A percentile compares a stretch with the other conserved stretches of the same genome.
These are phyloP conservation scores for Dendrolimus kikuchii DNA, from an alignment of 1,140 invertebrate genomes.

Conservation along the genomic window DNA sequence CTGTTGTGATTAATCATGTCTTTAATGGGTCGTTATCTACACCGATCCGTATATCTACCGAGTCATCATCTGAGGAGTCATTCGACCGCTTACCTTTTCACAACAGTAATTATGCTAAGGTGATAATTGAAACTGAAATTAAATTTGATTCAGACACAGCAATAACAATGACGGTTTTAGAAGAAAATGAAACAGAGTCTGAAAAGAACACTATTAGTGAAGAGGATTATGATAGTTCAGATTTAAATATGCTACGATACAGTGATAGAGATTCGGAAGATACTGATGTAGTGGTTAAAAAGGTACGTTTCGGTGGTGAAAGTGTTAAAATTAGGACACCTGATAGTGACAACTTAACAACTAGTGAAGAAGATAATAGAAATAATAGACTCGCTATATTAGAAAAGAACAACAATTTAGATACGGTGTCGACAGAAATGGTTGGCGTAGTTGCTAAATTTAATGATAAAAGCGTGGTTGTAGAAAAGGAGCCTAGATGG, in stretches of 20 bases:
- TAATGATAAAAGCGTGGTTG: conserved; percentile 46
- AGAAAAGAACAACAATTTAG: conserved; percentile 28
- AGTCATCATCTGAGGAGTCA: conserved; percentile 61
- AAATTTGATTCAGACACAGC: conserved; percentile 83
- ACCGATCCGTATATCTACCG: conserved; percentile 42
- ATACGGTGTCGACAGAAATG: conserved; percentile 26
- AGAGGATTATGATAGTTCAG: conserved; percentile 63
- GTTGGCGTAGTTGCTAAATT: conserved; percentile 45
- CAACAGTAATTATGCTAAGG: conserved; percentile 69
- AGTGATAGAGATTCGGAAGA: conserved; percentile 74
- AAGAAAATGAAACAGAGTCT: conserved; percentile 74
- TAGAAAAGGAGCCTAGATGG: conserved; percentile 26
- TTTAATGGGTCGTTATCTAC: conserved; percentile 36
- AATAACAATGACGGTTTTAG: conserved; percentile 85
- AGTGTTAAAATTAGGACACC: conserved; percentile 87
- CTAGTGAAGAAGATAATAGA: conserved; percentile 65
- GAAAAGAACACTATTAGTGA: conserved; percentile 62
- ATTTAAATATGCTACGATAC: conserved; percentile 70
- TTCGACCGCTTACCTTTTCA: conserved; percentile 38
- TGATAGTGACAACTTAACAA: conserved; percentile 79
- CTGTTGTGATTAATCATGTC: conserved; percentile 48
- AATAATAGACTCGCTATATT: conserved; percentile 19
- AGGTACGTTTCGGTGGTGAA: conserved; percentile 88
- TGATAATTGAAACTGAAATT: conserved; percentile 86
- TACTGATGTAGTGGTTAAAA: conserved; percentile 71